A percentile compares a stretch with the other conserved stretches of the same genome.
Conservation (phyloP, 2,113 vertebrate genomes). For the Ageneiosus marmoratus region DNA sequence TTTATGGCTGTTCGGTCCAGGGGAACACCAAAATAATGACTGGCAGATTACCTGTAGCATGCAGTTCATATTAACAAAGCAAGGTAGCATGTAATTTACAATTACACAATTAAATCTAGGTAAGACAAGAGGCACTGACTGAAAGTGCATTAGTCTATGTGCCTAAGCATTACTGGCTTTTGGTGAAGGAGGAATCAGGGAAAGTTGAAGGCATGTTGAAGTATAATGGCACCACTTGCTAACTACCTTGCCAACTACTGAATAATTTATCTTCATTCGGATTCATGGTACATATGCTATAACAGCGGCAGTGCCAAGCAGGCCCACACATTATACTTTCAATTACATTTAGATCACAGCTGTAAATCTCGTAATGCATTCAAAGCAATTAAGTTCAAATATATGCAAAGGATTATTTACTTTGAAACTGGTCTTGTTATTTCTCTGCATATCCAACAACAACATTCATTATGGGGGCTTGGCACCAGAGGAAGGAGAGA, state of each 20-base stretch:
- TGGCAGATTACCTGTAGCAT: conserved; percentile 50
- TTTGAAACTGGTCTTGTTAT: conserved; percentile 79
- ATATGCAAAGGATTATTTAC: conserved; percentile 79
- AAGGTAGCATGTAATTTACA: conserved; percentile 60
- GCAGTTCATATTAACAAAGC: conserved; percentile 57
- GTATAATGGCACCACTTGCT: conserved; percentile 56
- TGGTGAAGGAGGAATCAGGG: conserved; percentile 66
- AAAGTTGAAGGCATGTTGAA: conserved; percentile 58
- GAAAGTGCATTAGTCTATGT: conserved; percentile 65
- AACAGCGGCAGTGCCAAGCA: conserved; percentile 60
- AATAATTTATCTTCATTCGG: conserved; percentile 70
- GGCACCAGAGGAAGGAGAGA: conserved; percentile 68
- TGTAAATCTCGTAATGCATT: conserved; percentile 72
- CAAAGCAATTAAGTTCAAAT: conserved; percentile 75
- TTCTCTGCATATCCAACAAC: conserved; percentile 74
- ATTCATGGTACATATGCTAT: conserved; percentile 63
- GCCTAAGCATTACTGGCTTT: conserved; percentile 73
- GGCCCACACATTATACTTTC: conserved; percentile 68
- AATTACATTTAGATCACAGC: conserved; percentile 76
- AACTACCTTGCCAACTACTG: conserved; percentile 48
- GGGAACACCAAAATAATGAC: conserved; percentile 43
- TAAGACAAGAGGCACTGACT: conserved; percentile 67
- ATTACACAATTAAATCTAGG: conserved; percentile 67
- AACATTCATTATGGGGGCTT: conserved; percentile 77
- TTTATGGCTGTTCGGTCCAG: conserved; percentile 43